Percentiles rank a stretch among this genome's conserved stretches.
Evolutionary conservation across 2,797 vertebrate genomes (phyloP).

Genomic region (Natrix natrix): DNA sequence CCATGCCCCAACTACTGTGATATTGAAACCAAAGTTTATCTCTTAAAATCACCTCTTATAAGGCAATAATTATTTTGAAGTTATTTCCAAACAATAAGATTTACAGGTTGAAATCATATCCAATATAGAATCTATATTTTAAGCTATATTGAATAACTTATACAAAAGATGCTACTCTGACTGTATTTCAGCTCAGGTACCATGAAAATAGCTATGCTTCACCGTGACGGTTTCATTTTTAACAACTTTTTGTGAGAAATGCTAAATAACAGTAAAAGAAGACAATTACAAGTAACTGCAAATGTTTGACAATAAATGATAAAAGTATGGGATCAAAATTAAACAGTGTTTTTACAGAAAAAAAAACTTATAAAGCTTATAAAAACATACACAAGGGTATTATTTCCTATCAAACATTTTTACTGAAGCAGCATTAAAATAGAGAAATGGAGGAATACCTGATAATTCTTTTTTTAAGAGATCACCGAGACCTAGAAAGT

Average conservation of each 20-base stretch:
- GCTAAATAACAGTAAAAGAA: neutral
- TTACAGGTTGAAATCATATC: neutral
- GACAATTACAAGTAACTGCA: neutral
- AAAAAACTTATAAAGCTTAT: neutral
- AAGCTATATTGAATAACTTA: neutral
- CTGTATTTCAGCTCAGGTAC: neutral
- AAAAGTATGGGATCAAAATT: constrained; percentile 1
- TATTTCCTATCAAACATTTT: neutral
- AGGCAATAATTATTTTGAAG: neutral
- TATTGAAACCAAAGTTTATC: neutral
- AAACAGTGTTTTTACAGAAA: neutral
- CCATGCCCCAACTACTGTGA: no score
- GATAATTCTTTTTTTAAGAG: constrained; percentile 83
- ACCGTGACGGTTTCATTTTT: neutral
- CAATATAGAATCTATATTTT: neutral
- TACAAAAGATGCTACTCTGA: neutral
- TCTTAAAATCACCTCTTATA: neutral
- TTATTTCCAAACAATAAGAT: neutral
- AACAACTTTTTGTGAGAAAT: neutral
- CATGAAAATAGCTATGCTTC: neutral
- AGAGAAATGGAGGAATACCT: constrained; percentile 71
- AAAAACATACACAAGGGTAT: accelerated
- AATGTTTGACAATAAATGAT: neutral
- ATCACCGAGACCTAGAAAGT: constrained; percentile 90
- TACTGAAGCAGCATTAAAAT: neutral